Conservation (phyloP, 2,113 vertebrate genomes). For the Chloropsis cyanopogon region DNA sequence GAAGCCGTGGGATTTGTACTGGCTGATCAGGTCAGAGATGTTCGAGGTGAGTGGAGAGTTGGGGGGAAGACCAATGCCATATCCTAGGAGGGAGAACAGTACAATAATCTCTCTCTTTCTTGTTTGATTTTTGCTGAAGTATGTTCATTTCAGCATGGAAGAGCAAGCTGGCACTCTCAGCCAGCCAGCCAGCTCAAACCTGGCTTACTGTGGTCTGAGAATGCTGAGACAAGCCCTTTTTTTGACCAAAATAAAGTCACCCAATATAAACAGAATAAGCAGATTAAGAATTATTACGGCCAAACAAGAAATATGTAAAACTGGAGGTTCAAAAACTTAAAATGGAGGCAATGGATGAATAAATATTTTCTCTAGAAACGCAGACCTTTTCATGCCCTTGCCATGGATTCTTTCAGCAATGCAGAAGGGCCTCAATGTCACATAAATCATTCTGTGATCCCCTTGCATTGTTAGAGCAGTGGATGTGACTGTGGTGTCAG, state of each 20-base stretch:
- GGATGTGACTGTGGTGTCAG: not conserved
- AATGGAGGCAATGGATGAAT: not conserved
- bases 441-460: not conserved
- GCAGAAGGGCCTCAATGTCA: not conserved
- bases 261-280: not conserved
- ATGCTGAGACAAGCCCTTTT: not conserved
- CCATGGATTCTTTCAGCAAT: not conserved
- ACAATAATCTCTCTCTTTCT: not conserved
- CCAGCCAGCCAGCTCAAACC: not conserved
- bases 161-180: not conserved
- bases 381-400: not conserved
- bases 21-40: constrained; percentile 93
- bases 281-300: not conserved
- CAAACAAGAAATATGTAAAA: not conserved
- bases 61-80: constrained; percentile 96
- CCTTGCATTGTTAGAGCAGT: not conserved
- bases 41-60: constrained; percentile 94
- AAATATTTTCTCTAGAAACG: not conserved
- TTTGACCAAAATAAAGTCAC: not conserved
- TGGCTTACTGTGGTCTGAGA: not conserved
- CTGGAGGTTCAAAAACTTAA: not conserved
- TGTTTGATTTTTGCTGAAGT: not conserved
- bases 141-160: not conserved
- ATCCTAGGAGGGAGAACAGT: constrained; percentile 77
- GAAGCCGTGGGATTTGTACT: constrained; percentile 97